Percentiles rank a stretch among this genome's conserved stretches.
Evolutionary conservation across 2,888 invertebrate genomes (phyloP).

Genomic region (Sepiola atlantica): DNA sequence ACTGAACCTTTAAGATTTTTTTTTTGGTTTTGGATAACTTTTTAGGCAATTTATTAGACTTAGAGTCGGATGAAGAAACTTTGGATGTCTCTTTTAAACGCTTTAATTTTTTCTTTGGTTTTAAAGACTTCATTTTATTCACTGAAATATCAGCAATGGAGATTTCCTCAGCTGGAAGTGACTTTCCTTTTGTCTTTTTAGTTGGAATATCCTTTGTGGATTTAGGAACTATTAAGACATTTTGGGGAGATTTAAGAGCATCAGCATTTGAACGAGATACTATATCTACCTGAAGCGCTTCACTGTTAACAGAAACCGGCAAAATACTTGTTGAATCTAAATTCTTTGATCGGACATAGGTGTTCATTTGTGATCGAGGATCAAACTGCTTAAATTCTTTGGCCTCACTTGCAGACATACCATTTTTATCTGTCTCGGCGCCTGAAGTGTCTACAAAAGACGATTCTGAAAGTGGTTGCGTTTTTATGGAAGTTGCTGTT

Average conservation of each 20-base stretch:
- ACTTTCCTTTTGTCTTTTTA: background rate
- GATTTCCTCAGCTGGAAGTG: background rate
- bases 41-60: background rate
- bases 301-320: background rate
- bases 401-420: background rate
- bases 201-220: background rate
- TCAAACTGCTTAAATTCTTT: background rate
- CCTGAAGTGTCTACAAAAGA: too few relatives aligned
- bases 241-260: background rate
- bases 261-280: background rate
- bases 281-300: background rate
- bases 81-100: background rate
- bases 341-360: background rate
- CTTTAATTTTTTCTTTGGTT: background rate
- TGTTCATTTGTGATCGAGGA: background rate
- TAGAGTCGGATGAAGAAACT: background rate
- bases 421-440: too few relatives aligned
- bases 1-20: background rate
- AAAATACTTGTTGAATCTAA: background rate
- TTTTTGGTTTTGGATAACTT: background rate
- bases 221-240: background rate
- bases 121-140: background rate
- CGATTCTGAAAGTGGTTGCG: too few relatives aligned
- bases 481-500: too few relatives aligned
- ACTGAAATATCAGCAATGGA: background rate